A percentile compares a stretch with the other conserved stretches of the same genome.
These are phyloP conservation scores for Triops cancriformis DNA, from an alignment of 1,140 invertebrate genomes.

Conservation along the genomic window DNA sequence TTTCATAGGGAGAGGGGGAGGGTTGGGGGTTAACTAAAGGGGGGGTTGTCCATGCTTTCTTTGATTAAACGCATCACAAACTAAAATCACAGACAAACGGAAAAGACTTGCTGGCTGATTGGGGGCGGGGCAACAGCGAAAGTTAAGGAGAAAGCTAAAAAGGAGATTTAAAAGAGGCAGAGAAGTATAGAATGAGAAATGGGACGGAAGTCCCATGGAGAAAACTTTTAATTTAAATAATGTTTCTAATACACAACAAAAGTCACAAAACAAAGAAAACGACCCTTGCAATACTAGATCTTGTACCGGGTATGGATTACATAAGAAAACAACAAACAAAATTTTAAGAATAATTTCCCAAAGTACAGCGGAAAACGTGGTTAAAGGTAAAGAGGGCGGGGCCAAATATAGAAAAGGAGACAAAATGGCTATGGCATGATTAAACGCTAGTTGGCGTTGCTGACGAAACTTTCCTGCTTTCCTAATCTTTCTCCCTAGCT, in stretches of 20 bases:
- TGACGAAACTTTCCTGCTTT: no score
- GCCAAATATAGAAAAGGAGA: no score
- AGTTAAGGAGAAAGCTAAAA: no score
- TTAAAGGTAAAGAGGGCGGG: no score
- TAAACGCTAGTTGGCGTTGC: no score
- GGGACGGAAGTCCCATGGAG: no score
- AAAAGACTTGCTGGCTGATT: not conserved
- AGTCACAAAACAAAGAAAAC: not conserved
- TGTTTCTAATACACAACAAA: not conserved
- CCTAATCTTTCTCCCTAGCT: no score
- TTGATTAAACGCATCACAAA: constrained; percentile 11
- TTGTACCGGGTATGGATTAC: not conserved
- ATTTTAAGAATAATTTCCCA: no score
- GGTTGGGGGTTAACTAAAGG: not conserved
- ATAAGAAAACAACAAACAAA: not conserved
- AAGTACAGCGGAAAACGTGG: no score
- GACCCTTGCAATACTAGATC: constrained; percentile 1
- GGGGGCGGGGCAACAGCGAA: not conserved
- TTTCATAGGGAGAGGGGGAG: not conserved
- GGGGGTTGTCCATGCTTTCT: not conserved
- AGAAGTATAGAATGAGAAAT: no score
- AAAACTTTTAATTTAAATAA: not conserved
- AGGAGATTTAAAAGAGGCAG: no score
- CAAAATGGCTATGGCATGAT: no score
- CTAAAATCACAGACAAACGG: constrained; percentile 13